These are phyloP conservation scores for Heliconius sara DNA, from an alignment of 2,888 invertebrate species.

Conservation along the genomic window DNA sequence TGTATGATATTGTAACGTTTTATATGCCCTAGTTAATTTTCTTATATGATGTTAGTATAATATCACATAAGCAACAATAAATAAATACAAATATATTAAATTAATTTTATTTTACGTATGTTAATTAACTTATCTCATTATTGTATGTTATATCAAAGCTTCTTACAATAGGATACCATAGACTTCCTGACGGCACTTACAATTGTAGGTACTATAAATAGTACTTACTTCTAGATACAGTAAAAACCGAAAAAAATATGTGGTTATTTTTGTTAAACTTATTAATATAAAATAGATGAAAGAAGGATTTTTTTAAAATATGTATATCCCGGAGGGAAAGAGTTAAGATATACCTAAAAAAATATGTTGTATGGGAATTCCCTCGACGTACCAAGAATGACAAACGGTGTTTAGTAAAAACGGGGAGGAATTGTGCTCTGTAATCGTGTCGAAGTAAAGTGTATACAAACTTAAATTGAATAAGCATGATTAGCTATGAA, in stretches of 20 bases:
- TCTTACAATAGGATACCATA: no score
- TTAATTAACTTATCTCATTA: no score
- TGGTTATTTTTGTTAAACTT: no score
- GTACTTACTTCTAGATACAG: no score
- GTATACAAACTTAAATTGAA: not conserved
- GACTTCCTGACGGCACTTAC: no score
- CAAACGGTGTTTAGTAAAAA: not conserved
- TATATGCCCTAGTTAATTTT: constrained; percentile 12
- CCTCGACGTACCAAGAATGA: not conserved
- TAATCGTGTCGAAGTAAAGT: not conserved
- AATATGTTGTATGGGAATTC: not conserved
- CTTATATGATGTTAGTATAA: not conserved
- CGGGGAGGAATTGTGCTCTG: not conserved
- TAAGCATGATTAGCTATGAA: not conserved
- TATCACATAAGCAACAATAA: not conserved
- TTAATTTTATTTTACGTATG: not conserved
- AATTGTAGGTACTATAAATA: no score
- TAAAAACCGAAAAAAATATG: no score
- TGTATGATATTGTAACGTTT: constrained; percentile 5
- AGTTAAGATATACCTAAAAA: not conserved
- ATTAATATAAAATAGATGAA: no score
- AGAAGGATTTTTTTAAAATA: no score
- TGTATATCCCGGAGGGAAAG: no score
- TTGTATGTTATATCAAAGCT: no score
- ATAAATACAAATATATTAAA: no score